Percentiles rank a stretch among this genome's conserved stretches.
These are phyloP conservation scores for Onthophagus taurus DNA, from an alignment of 1,140 invertebrate species.

Conservation along the genomic window DNA sequence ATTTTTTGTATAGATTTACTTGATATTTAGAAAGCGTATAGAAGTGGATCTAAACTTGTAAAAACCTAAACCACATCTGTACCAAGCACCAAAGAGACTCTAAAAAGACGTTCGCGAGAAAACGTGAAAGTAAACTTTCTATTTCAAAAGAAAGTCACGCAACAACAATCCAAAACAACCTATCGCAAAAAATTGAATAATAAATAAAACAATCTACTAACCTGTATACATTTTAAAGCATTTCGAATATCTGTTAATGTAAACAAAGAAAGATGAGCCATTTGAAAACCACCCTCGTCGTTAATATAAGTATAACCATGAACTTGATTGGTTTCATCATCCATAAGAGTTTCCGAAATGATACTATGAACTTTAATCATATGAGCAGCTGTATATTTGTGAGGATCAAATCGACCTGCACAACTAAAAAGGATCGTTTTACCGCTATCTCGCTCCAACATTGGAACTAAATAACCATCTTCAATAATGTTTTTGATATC, in stretches of 20 bases:
- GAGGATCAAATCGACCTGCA: conserved; percentile 64
- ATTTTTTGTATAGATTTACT: too few relatives aligned
- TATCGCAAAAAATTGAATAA: not conserved
- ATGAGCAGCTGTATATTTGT: conserved; percentile 60
- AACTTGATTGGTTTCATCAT: conserved; percentile 71
- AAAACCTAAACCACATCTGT: too few relatives aligned
- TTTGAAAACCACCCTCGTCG: conserved; percentile 71
- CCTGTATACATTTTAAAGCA: conserved; percentile 69
- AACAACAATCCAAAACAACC: too few relatives aligned
- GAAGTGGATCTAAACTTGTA: too few relatives aligned
- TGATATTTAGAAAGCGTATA: too few relatives aligned
- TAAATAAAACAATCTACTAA: conserved; percentile 24
- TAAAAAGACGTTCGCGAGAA: too few relatives aligned
- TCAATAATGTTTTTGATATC: conserved; percentile 69
- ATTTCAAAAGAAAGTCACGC: too few relatives aligned
- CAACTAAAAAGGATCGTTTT: conserved; percentile 64
- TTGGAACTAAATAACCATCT: conserved; percentile 68
- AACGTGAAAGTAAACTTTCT: too few relatives aligned
- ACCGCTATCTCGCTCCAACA: conserved; percentile 65
- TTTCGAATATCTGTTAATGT: conserved; percentile 67
- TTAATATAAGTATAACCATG: conserved; percentile 72
- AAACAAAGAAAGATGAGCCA: conserved; percentile 74
- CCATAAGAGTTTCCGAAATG: conserved; percentile 64
- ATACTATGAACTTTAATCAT: conserved; percentile 69
- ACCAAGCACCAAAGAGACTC: too few relatives aligned